Conservation (phyloP, 1,140 invertebrate genomes). For the Cyphomyrmex costatus region DNA sequence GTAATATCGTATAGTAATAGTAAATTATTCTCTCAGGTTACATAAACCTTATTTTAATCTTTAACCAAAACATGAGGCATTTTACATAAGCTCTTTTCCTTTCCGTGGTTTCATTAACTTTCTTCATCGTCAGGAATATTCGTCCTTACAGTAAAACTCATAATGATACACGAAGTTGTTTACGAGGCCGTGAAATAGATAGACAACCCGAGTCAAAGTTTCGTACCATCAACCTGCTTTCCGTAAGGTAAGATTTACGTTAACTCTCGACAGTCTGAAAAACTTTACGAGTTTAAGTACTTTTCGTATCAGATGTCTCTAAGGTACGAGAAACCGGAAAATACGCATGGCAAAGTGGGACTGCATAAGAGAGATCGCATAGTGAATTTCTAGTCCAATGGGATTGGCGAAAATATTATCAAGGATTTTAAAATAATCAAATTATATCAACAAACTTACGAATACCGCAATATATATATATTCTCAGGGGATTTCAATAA, state of each 20-base stretch:
- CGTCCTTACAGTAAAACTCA: slow-evolving; percentile 44
- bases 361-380: slow-evolving; percentile 50
- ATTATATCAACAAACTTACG: slow-evolving; percentile 5
- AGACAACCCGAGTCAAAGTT: slow-evolving; percentile 62
- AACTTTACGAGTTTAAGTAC: slow-evolving; percentile 73
- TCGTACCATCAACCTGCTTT: slow-evolving; percentile 56
- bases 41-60: slow-evolving; percentile 21
- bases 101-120: slow-evolving; percentile 64
- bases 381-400: slow-evolving; percentile 18
- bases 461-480: neutral
- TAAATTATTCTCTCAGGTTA: neutral
- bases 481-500: neutral
- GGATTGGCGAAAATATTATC: slow-evolving; percentile 59
- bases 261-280: slow-evolving; percentile 67
- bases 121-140: slow-evolving; percentile 41
- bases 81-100: neutral
- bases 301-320: slow-evolving; percentile 72
- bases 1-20: neutral
- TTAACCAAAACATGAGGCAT: neutral
- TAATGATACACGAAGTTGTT: slow-evolving; percentile 71
- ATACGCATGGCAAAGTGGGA: slow-evolving; percentile 40
- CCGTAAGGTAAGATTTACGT: slow-evolving; percentile 67
- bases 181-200: slow-evolving; percentile 65
- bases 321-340: slow-evolving; percentile 56
- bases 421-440: slow-evolving; percentile 27